Percentiles rank a stretch among this genome's conserved stretches.
phyloP scores from a whole-genome alignment of 2,113 vertebrate genomes.

The Burhinus oedicnemus region DNA sequence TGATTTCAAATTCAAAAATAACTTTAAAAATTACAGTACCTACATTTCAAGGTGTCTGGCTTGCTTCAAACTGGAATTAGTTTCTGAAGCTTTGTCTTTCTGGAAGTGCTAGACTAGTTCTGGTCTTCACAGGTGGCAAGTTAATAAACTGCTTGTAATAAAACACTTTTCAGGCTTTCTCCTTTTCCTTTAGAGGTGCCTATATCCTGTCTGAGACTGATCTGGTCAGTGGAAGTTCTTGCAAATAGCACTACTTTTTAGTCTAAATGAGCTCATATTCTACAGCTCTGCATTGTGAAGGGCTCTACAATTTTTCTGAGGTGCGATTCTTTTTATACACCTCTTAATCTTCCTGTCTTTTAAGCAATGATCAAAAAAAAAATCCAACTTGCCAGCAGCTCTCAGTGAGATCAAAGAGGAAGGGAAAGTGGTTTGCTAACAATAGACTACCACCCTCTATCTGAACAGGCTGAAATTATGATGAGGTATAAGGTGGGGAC shows the following conservation, averaged over 20 bases:
- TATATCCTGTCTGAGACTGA: neutral
- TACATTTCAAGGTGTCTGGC: neutral
- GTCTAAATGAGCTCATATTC: neutral
- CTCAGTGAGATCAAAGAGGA: neutral
- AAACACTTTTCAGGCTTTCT: neutral
- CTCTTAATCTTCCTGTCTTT: neutral
- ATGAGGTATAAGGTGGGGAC: neutral
- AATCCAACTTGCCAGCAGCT: neutral
- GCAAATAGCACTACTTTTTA: neutral
- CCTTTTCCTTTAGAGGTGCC: neutral
- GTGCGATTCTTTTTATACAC: neutral
- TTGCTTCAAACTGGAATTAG: neutral
- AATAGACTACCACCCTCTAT: neutral
- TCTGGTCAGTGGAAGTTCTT: neutral
- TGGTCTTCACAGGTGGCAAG: neutral
- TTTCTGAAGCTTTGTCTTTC: neutral
- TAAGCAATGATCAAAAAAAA: neutral
- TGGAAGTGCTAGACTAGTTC: neutral
- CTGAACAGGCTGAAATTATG: neutral
- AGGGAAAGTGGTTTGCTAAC: neutral
- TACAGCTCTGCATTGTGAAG: neutral
- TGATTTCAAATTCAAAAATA: neutral
- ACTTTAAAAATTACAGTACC: neutral
- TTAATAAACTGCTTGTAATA: neutral
- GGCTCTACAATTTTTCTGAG: neutral